Percentiles rank a stretch among this genome's conserved stretches.
phyloP scores from a whole-genome alignment of 2,888 invertebrate genomes.

The Drosophila koepferae region DNA sequence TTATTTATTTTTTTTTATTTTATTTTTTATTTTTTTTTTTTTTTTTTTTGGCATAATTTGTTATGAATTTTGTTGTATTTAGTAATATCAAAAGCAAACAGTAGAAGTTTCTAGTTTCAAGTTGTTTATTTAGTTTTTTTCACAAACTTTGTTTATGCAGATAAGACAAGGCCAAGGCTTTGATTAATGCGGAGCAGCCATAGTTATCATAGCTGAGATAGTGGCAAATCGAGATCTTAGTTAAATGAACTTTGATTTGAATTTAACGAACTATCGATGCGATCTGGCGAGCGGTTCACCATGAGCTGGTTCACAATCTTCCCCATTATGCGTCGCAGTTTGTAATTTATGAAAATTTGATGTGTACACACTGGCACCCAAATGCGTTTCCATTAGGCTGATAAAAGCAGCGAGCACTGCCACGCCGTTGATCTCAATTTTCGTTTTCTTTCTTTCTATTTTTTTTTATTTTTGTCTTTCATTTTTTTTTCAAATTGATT shows the following conservation, averaged over 20 bases:
- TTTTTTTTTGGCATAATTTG: neutral
- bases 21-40: slow-evolving; percentile 1
- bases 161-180: slow-evolving; percentile 23
- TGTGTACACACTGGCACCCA: slow-evolving; percentile 10
- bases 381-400: slow-evolving; percentile 44
- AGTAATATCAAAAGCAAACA: neutral
- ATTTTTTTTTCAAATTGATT: slow-evolving; percentile 58
- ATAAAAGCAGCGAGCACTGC: slow-evolving; percentile 20
- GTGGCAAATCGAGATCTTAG: neutral
- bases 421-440: slow-evolving; percentile 61
- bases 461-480: neutral
- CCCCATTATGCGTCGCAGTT: neutral
- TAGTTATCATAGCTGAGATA: neutral
- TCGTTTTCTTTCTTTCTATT: neutral
- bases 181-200: neutral
- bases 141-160: slow-evolving; percentile 19
- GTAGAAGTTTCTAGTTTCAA: slow-evolving; percentile 6
- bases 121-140: slow-evolving; percentile 24
- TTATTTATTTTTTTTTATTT: neutral
- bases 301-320: neutral
- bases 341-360: neutral
- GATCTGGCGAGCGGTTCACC: neutral
- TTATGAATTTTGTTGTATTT: slow-evolving; percentile 6
- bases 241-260: neutral
- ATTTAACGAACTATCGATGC: neutral